phyloP scores from a whole-genome alignment of 2,797 vertebrate species.

The Lepus townsendii region DNA sequence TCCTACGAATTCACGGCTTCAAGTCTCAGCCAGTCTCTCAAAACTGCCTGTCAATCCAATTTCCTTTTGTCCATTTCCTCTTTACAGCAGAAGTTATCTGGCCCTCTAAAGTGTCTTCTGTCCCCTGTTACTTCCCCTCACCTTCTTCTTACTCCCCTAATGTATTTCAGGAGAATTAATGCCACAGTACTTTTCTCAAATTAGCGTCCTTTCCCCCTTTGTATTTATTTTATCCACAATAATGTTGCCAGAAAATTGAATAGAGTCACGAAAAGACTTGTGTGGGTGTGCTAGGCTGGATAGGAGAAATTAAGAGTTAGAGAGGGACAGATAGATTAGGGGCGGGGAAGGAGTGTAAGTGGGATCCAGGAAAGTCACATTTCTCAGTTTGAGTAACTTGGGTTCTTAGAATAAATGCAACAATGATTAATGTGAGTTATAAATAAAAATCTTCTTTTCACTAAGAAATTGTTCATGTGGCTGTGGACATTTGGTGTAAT shows the following conservation, averaged over 20 bases:
- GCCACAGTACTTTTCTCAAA: not conserved
- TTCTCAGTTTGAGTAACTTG: constrained; percentile 34
- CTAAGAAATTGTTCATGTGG: not conserved
- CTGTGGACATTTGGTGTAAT: not conserved
- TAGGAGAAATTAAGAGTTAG: not conserved
- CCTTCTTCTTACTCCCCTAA: not conserved
- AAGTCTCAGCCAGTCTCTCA: not conserved
- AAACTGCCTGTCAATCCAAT: not conserved
- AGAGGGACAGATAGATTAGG: not conserved
- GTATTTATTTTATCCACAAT: constrained; percentile 10
- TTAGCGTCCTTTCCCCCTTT: not conserved
- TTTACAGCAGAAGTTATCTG: constrained; percentile 9
- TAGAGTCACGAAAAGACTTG: not conserved
- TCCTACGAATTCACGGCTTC: not conserved
- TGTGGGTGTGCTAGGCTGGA: not conserved
- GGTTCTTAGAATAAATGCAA: not conserved
- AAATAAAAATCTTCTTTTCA: not conserved
- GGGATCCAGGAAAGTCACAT: not conserved
- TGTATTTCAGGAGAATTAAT: constrained; percentile 21
- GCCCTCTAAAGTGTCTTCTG: not conserved
- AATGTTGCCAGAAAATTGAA: not conserved
- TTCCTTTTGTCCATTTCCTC: not conserved
- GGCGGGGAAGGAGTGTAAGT: not conserved
- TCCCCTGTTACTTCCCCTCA: not conserved
- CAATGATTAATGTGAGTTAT: not conserved